Base-by-base conservation (phyloP, 1,140 invertebrate genomes). In the Cydia splendana region DNA sequence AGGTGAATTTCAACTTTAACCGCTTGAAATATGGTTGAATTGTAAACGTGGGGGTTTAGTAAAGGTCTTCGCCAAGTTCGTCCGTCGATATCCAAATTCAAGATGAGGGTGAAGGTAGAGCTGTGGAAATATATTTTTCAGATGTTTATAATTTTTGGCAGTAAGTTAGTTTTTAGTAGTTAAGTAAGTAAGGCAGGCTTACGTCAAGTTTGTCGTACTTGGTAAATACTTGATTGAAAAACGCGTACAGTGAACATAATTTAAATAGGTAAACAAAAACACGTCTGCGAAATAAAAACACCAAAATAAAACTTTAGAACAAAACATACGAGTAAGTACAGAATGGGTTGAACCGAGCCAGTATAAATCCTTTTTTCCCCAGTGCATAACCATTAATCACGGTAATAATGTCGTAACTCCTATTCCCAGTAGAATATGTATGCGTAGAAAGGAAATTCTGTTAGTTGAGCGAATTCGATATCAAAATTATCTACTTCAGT, bases 371-470 rank as follows among this genome's bases (percentile, higher is more conserved):
- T 62, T 62, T 62, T 62, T 62, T 62, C 57, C 57, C 18, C 57
- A 62, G 57, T 62, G 57, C 57, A 62, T 62, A 62, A 62, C 57
- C 57, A 62, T 62, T 62, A 62, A 62, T 62, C 57, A 24, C 57
- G 20, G 57, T 62, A 62, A 62, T 62, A 62, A 62, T 62, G 57
- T 62, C 57, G 57, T 62, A 62, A 62, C 57, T 62, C 57, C 57
- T 62, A 62, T 24, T n/a, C 57, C 57, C 57, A 24, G 57, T 10
- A 24, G 57, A 62, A 20, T 62, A 20, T 24, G 20, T 24, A 62
- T n/a, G 57, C 20, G 18, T 62, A 24, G 20, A 53, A 18, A 62
- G 18, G 57, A 62, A 57, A 62, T 62, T n/a, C 12, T 62, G 20
- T 12, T 62, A 20, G 20, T 62, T 12, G 18, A 62, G 20, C 57